Base-by-base conservation (phyloP, 2,888 invertebrate genomes). In the Esperia sulphurella region DNA sequence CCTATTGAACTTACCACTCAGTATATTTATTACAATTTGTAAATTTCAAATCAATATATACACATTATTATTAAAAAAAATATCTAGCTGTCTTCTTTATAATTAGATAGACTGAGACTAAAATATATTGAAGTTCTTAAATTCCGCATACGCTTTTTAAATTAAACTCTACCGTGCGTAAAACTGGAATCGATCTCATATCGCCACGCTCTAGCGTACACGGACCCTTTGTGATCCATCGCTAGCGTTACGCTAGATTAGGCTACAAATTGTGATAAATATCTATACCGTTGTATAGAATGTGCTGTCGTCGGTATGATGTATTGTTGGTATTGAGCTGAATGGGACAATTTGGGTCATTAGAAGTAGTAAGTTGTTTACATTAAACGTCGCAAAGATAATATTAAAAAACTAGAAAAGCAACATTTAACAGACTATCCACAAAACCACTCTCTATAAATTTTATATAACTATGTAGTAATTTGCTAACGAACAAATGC, bases 231-330 rank as follows among this genome's bases (percentile, higher is more conserved):
- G 67, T 68, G 68, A 69, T 69, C 63, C 66, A 72, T 65, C 61
- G 68, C 55, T 51, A 42, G 55, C 58, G 72, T 68, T 63, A 74
- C 72, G 75, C 60, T 70, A 72, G 68, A 76, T 80, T 79, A 68
- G 61, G 52, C 71, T 61, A 64, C 71, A 76, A 76, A 78, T 77
- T 79, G 75, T 74, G 74, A 79, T 75, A 73, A 72, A 71, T 72
- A 71, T 68, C 65, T 50, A 47, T 63, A 63, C 33, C 42, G 29
- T 31, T 38, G 48, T 28, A 14, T 31, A 31, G 8, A 37, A 31
- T 28, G 12, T 31, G 12, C 13, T 28, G 29, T 12, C 28, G 35
- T 41, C 21, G 13, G 40, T 31, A 50, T 50, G 50, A 50, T 50
- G 46, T 46, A 46, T 50, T 39, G 46, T 38, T 12, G 31, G 29